Conservation (phyloP, 2,888 invertebrate species). For the Xylota sylvarum region DNA sequence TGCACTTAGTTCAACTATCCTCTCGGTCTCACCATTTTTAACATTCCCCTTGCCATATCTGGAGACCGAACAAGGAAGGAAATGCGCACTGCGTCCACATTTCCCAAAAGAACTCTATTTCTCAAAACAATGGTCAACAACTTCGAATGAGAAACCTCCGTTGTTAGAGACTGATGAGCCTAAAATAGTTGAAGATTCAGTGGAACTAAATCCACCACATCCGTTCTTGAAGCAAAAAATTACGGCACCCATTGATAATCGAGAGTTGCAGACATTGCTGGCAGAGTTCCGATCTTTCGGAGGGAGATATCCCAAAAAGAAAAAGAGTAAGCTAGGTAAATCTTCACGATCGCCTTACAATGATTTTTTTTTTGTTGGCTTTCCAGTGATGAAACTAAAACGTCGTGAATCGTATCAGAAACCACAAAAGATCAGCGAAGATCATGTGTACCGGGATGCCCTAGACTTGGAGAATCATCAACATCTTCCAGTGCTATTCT, state of each 20-base stretch:
- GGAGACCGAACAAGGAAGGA: conserved; percentile 93
- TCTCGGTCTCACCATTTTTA: conserved; percentile 95
- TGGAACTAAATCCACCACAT: conserved; percentile 87
- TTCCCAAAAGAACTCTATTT: conserved; percentile 91
- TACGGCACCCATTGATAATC: conserved; percentile 87
- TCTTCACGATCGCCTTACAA: neutral
- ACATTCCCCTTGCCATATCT: conserved; percentile 94
- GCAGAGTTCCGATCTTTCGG: conserved; percentile 96
- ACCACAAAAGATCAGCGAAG: conserved; percentile 82
- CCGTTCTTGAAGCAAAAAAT: conserved; percentile 91
- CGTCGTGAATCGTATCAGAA: conserved; percentile 80
- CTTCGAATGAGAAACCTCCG: conserved; percentile 79
- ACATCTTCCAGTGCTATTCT: conserved; percentile 94
- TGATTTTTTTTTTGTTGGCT: no score
- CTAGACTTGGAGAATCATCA: conserved; percentile 94
- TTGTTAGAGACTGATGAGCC: conserved; percentile 76
- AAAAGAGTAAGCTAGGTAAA: conserved; percentile 79
- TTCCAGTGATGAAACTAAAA: conserved; percentile 81
- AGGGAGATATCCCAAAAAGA: conserved; percentile 86
- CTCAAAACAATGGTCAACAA: conserved; percentile 87
- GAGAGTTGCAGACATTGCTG: conserved; percentile 89
- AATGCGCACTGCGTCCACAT: conserved; percentile 89
- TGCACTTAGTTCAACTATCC: conserved; percentile 89
- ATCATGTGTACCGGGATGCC: conserved; percentile 87
- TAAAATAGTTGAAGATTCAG: conserved; percentile 77